Evolutionary conservation across 2,797 vertebrate species (phyloP).

Genomic region (Trematomus bernacchii): DNA sequence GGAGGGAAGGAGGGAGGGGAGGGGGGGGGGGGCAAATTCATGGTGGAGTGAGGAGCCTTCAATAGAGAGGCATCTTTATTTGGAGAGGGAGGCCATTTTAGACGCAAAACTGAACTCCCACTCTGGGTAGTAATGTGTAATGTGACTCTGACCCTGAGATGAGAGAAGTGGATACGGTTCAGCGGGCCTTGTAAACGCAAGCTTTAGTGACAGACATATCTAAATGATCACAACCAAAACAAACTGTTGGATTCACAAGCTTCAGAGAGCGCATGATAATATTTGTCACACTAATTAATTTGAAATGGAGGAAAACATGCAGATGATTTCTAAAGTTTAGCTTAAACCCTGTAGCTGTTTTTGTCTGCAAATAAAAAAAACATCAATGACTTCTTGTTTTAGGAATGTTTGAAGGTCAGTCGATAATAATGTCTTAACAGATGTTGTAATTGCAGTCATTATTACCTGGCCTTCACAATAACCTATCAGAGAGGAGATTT

Average conservation of each 20-base stretch:
- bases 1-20: conserved; percentile 65
- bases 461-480: conserved; percentile 57
- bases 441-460: conserved; percentile 65
- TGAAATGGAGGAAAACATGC: conserved; percentile 28
- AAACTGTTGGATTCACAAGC: conserved; percentile 65
- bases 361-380: conserved; percentile 46
- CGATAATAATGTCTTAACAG: conserved; percentile 71
- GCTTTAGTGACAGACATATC: conserved; percentile 67
- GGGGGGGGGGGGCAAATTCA: conserved; percentile 64
- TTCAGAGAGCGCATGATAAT: conserved; percentile 20
- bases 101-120: conserved; percentile 79
- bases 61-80: conserved; percentile 86
- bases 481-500: conserved; percentile 48
- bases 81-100: conserved; percentile 83
- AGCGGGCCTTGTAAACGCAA: conserved; percentile 67
- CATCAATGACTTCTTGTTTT: conserved; percentile 58
- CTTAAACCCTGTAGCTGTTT: conserved; percentile 27
- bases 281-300: conserved; percentile 51
- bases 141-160: conserved; percentile 78
- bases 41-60: conserved; percentile 80
- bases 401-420: conserved; percentile 68
- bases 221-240: conserved; percentile 77
- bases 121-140: conserved; percentile 76
- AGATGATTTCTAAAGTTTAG: conserved; percentile 32
- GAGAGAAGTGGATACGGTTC: conserved; percentile 78